Evolutionary conservation across 1,140 invertebrate species (phyloP).

Genomic region (Habropoda laboriosa): DNA sequence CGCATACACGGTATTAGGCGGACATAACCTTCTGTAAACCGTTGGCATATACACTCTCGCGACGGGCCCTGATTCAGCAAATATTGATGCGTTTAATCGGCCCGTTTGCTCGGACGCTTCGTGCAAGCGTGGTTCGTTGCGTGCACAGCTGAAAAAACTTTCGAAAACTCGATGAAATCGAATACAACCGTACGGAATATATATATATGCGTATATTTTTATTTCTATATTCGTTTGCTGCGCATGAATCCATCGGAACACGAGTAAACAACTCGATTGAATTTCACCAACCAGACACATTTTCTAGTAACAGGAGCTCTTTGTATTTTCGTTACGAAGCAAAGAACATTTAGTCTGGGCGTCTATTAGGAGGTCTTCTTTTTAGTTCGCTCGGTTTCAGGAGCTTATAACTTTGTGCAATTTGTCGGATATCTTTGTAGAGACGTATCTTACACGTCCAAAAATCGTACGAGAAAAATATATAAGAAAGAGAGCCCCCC

Average conservation of each 20-base stretch:
- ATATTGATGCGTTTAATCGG: constrained; percentile 78
- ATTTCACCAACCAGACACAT: not conserved
- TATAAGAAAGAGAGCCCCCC: too few relatives aligned
- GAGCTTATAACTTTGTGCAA: too few relatives aligned
- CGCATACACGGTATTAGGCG: constrained; percentile 14
- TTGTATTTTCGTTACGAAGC: too few relatives aligned
- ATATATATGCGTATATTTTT: not conserved
- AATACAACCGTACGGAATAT: not conserved
- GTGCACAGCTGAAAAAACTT: constrained; percentile 69
- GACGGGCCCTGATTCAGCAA: constrained; percentile 65
- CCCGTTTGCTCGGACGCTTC: constrained; percentile 61
- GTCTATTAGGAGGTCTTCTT: too few relatives aligned
- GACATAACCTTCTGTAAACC: constrained; percentile 47
- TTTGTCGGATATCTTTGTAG: too few relatives aligned
- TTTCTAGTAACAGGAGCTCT: too few relatives aligned
- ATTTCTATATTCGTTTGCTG: not conserved
- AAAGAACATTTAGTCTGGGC: too few relatives aligned
- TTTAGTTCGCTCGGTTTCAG: too few relatives aligned
- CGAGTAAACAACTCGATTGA: not conserved
- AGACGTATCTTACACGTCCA: too few relatives aligned
- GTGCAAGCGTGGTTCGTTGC: constrained; percentile 40
- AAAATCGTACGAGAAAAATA: too few relatives aligned
- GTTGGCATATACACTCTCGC: constrained; percentile 38
- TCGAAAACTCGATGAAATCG: constrained; percentile 16
- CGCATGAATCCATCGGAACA: not conserved